Conservation (phyloP, 2,888 invertebrate species). For the Parnassius mnemosyne region DNA sequence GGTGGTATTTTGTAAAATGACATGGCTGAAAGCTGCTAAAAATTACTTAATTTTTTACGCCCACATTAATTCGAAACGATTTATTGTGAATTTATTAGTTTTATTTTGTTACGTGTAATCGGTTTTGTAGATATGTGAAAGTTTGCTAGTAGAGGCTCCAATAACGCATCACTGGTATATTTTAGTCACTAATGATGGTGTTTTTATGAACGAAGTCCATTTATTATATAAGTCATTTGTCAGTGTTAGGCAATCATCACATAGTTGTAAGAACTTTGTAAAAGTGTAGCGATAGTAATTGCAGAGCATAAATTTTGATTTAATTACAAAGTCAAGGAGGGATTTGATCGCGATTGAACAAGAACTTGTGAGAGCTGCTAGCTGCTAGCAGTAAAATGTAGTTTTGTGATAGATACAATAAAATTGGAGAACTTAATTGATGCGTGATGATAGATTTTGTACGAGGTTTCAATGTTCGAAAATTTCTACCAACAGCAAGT, state of each 20-base stretch:
- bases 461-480: constrained; percentile 59
- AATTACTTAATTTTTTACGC: constrained; percentile 61
- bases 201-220: constrained; percentile 24
- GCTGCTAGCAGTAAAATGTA: constrained; percentile 76
- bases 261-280: constrained; percentile 43
- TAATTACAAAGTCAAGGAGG: constrained; percentile 53
- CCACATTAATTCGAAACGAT: constrained; percentile 60
- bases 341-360: constrained; percentile 56
- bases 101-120: constrained; percentile 47
- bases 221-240: constrained; percentile 27
- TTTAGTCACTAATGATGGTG: constrained; percentile 13
- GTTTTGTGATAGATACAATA: constrained; percentile 78
- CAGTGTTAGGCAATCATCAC: constrained; percentile 29
- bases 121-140: constrained; percentile 45
- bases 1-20: constrained; percentile 29
- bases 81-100: constrained; percentile 58
- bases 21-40: constrained; percentile 66
- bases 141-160: constrained; percentile 27
- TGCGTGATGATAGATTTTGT: constrained; percentile 68
- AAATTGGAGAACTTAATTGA: constrained; percentile 69
- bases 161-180: constrained; percentile 14
- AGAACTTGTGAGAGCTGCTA: constrained; percentile 70
- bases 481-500: constrained; percentile 32
- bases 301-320: constrained; percentile 44
- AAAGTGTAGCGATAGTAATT: constrained; percentile 43